Conservation (phyloP, 2,113 vertebrate genomes). For the Ploceus nigricollis region DNA sequence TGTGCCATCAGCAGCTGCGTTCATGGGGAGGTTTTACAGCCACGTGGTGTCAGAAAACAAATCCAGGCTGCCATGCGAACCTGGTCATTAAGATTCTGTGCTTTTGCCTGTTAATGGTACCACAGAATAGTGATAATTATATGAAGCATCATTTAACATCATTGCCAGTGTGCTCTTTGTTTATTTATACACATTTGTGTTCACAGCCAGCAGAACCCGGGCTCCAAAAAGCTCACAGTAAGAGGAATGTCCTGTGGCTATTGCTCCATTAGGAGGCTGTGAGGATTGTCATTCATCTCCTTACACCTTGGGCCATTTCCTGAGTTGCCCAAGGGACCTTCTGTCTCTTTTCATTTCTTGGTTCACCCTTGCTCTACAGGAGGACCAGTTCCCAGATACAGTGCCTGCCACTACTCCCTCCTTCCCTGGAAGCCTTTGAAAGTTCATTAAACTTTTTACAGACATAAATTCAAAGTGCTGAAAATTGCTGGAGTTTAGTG, state of each 20-base stretch:
- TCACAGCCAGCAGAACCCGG: conserved; percentile 61
- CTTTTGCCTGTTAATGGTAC: conserved; percentile 58
- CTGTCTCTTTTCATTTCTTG: not conserved
- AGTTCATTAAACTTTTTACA: not conserved
- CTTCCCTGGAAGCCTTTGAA: not conserved
- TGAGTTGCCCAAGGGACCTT: not conserved
- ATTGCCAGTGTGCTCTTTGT: conserved; percentile 46
- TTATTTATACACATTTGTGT: conserved; percentile 50
- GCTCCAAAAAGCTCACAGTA: not conserved
- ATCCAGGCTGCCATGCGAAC: not conserved
- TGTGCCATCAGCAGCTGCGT: not conserved
- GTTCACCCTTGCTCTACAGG: not conserved
- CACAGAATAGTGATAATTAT: conserved; percentile 64
- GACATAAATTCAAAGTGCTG: not conserved
- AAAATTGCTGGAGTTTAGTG: not conserved
- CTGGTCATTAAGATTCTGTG: conserved; percentile 61
- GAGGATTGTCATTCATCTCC: not conserved
- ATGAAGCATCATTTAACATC: conserved; percentile 72
- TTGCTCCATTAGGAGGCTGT: not conserved
- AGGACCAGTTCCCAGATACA: not conserved
- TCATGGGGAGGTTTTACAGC: not conserved
- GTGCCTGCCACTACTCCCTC: not conserved
- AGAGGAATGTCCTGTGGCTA: not conserved
- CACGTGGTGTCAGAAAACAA: conserved; percentile 27
- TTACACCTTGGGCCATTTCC: not conserved